Percentiles rank a stretch among this genome's conserved stretches.
Conservation (phyloP, 2,113 vertebrate species). For the Malurus alboscapulatus region DNA sequence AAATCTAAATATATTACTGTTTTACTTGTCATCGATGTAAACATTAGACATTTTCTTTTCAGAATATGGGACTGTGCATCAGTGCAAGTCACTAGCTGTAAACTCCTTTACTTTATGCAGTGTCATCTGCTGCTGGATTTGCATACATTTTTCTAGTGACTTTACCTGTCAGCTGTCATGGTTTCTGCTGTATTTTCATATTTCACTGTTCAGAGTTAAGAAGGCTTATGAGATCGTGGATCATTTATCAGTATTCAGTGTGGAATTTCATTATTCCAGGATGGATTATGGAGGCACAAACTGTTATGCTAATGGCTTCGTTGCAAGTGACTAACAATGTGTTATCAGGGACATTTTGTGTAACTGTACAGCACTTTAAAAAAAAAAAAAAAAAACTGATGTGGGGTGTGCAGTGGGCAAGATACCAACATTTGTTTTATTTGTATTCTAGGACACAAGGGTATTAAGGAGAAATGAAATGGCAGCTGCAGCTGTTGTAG, state of each 20-base stretch:
- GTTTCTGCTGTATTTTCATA: constrained; percentile 42
- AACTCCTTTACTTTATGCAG: constrained; percentile 27
- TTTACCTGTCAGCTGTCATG: constrained; percentile 52
- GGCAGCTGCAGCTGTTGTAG: constrained; percentile 65
- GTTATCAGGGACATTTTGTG: constrained; percentile 18
- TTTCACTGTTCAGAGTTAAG: constrained; percentile 41
- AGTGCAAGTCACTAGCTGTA: constrained; percentile 21
- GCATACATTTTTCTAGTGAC: constrained; percentile 19
- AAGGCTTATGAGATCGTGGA: constrained; percentile 51
- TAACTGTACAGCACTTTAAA: not conserved
- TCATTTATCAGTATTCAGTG: constrained; percentile 8
- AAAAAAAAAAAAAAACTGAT: not conserved
- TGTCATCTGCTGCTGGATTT: constrained; percentile 42
- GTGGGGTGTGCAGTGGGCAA: not conserved
- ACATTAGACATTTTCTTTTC: not conserved
- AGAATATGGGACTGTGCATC: not conserved
- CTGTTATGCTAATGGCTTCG: not conserved
- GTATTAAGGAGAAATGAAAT: constrained; percentile 70
- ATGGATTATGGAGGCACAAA: constrained; percentile 18
- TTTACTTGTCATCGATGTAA: not conserved
- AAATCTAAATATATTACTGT: not conserved
- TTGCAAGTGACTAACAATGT: constrained; percentile 21
- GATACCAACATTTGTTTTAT: constrained; percentile 56
- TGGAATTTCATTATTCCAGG: constrained; percentile 40
- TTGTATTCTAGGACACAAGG: constrained; percentile 68